Base-by-base conservation (phyloP, 2,888 invertebrate species). In the Uloborus plumipes region DNA sequence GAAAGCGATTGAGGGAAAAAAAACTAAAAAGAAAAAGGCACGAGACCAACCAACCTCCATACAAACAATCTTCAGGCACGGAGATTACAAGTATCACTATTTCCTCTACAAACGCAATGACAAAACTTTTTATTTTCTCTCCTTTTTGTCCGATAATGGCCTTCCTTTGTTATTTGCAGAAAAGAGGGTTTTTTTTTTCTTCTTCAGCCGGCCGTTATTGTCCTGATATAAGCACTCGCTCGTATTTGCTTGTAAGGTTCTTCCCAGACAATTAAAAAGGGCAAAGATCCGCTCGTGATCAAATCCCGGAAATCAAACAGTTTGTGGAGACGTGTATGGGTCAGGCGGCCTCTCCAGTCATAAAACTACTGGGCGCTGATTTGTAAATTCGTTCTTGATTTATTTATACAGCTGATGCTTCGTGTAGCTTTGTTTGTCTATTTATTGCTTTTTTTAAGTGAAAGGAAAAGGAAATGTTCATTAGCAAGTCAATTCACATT, bases 31-130 rank as follows among this genome's bases (percentile, higher is more conserved):
- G n/a, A 61, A 18, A 62, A 62, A 49, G 15, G 18, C 55, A 20
- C 11, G n/a, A 14, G n/a, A 20, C 55, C 18, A 18, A 11, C 55
- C 15, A 18, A 11, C 55, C 15, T 55, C 55, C 15, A n/a, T 55
- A 20, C 20, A 14, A 55, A n/a, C 9, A 55, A 55, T 55, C 55
- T 18, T 20, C 20, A n/a, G n/a, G 20, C 55, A 55, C 20, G 7
- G 20, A 70, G 64, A 78, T 78, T 78, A 64, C 65, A 71, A 71
- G 58, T 55, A 59, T 65, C 64, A 71, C 77, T 65, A 78, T 70
- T 78, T 78, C 77, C 71, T 71, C 50, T 11, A 64, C 50, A 47
- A 31, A 51, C 47, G 18, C 39, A 39, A 39, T 39, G 39, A 39
- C 39, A 39, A 39, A 39, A 39, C 26, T n/a, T 53, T 62, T 62